Conservation (phyloP, 2,113 vertebrate genomes). For the Lutjanus erythropterus region DNA sequence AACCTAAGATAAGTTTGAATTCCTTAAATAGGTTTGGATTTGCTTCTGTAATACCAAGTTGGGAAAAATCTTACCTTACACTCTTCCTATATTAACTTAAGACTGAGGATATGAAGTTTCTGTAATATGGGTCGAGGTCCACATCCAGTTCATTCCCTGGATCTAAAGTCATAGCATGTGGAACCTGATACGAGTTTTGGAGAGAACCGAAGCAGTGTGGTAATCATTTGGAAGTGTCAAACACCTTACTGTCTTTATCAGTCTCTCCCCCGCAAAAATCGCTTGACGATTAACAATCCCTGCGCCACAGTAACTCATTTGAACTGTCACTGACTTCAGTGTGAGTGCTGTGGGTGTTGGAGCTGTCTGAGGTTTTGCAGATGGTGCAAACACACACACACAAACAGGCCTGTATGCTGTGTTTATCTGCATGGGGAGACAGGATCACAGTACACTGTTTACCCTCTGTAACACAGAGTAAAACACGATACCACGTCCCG, state of each 20-base stretch:
- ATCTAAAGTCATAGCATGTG: constrained; percentile 7
- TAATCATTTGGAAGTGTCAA: constrained; percentile 22
- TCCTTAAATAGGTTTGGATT: too few relatives aligned
- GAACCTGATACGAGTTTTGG: constrained; percentile 18
- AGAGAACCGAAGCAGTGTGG: background rate
- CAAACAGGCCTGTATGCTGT: constrained; percentile 18
- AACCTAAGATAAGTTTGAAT: too few relatives aligned
- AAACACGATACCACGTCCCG: constrained; percentile 22
- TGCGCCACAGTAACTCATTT: background rate
- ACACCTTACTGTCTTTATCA: background rate
- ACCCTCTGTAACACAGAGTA: constrained; percentile 8
- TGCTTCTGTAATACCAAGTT: too few relatives aligned
- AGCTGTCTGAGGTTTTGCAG: constrained; percentile 26
- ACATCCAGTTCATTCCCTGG: too few relatives aligned
- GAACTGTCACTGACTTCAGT: background rate
- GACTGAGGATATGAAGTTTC: too few relatives aligned
- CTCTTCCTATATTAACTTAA: too few relatives aligned
- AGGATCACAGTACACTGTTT: constrained; percentile 41
- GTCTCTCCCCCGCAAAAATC: background rate
- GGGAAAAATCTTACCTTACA: too few relatives aligned
- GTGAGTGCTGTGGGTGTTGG: background rate
- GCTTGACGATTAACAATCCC: background rate
- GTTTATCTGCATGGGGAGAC: constrained; percentile 42
- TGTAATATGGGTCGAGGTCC: too few relatives aligned
- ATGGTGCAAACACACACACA: constrained; percentile 16